Evolutionary conservation across 2,113 vertebrate genomes (phyloP).

Genomic region (Gorilla gorilla): DNA sequence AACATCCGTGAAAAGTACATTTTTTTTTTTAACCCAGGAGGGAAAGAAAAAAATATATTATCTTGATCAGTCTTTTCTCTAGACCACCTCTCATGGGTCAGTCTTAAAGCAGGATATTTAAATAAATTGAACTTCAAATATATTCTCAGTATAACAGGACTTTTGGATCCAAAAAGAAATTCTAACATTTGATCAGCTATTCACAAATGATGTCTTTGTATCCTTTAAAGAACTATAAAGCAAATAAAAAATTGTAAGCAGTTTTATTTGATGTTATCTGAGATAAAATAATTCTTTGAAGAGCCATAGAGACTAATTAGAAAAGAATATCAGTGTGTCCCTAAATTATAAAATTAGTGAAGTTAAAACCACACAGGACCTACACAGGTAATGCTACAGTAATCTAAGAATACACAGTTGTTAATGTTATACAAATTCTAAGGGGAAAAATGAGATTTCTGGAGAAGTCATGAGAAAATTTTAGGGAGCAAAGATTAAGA

Average conservation of each 20-base stretch:
- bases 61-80: conserved; percentile 58
- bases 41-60: conserved; percentile 33
- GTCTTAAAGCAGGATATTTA: conserved; percentile 68
- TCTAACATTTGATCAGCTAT: conserved; percentile 85
- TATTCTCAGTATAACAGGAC: conserved; percentile 76
- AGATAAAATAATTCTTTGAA: conserved; percentile 85
- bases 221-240: conserved; percentile 83
- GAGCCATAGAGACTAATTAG: conserved; percentile 82
- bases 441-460: not conserved
- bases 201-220: conserved; percentile 84
- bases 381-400: not conserved
- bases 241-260: conserved; percentile 81
- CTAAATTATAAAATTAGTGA: conserved; percentile 76
- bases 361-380: conserved; percentile 40
- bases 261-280: conserved; percentile 85
- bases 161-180: conserved; percentile 81
- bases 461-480: conserved; percentile 17
- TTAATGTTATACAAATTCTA: conserved; percentile 9
- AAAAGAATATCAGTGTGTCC: conserved; percentile 80
- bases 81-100: conserved; percentile 56
- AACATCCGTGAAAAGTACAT: not conserved
- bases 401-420: conserved; percentile 24
- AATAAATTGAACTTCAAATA: conserved; percentile 83
- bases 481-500: not conserved
- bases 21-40: not conserved